A percentile compares a stretch with the other conserved stretches of the same genome.
Conservation (phyloP, 2,113 vertebrate species). For the Centropus unirufus region DNA sequence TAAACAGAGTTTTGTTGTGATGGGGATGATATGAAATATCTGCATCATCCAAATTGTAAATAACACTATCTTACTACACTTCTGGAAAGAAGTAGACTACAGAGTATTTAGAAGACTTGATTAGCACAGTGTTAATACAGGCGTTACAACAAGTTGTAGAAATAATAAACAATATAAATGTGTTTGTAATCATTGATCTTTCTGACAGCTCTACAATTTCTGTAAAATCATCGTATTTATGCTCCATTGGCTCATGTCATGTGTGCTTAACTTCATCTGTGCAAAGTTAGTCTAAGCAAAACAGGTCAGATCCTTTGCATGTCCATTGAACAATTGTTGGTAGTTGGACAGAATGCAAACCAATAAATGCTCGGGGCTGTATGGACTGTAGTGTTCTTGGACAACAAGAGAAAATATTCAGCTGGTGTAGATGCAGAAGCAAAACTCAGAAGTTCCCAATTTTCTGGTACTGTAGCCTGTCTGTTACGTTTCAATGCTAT, state of each 20-base stretch:
- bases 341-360: background rate
- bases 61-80: background rate
- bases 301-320: background rate
- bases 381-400: background rate
- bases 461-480: background rate
- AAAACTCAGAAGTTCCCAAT: background rate
- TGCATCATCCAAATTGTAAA: background rate
- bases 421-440: background rate
- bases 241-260: background rate
- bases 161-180: background rate
- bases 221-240: background rate
- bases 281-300: background rate
- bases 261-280: background rate
- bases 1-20: background rate
- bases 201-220: background rate
- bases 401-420: background rate
- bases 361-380: background rate
- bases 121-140: background rate
- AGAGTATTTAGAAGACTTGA: background rate
- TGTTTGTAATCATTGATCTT: background rate
- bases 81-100: background rate
- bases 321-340: background rate
- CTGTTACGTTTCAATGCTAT: background rate
- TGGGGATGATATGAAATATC: background rate
- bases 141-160: background rate